These are phyloP conservation scores for Ectobius pallidus DNA, from an alignment of 2,888 invertebrate species.

Conservation along the genomic window DNA sequence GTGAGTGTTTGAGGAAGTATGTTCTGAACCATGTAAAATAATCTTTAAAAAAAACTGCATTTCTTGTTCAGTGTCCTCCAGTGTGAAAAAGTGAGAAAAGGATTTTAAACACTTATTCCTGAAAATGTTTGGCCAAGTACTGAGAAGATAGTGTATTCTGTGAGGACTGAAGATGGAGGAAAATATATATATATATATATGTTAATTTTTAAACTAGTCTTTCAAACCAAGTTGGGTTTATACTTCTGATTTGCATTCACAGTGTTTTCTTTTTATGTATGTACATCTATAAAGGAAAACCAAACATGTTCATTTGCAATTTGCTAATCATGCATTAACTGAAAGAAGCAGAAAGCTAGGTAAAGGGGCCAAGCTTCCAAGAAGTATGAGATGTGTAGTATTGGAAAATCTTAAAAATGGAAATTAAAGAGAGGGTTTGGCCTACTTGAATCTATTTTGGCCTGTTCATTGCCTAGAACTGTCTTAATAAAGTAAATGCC, in stretches of 20 bases:
- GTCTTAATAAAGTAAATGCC: no score
- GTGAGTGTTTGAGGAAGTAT: constrained; percentile 12
- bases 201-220: constrained; percentile 35
- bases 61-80: constrained; percentile 7
- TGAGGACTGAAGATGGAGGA: constrained; percentile 10
- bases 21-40: background rate
- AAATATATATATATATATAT: constrained; percentile 5
- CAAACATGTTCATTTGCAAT: background rate
- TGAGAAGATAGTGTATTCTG: background rate
- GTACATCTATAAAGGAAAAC: constrained; percentile 2
- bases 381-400: background rate
- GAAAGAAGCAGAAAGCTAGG: background rate
- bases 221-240: constrained; percentile 37
- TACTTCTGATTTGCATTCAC: constrained; percentile 34
- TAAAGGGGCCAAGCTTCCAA: background rate
- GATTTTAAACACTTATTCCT: constrained; percentile 20
- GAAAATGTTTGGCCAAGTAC: background rate
- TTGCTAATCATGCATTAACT: background rate
- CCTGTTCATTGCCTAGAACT: no score
- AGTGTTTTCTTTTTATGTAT: constrained; percentile 15
- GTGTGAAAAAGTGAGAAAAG: background rate
- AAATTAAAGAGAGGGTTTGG: no score
- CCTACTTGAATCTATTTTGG: no score
- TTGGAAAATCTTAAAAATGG: no score
- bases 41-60: background rate